Evolutionary conservation across 2,797 vertebrate genomes (phyloP), one percentile per base, ranked within the genome.

Genomic region (Gouania willdenowi): DNA sequence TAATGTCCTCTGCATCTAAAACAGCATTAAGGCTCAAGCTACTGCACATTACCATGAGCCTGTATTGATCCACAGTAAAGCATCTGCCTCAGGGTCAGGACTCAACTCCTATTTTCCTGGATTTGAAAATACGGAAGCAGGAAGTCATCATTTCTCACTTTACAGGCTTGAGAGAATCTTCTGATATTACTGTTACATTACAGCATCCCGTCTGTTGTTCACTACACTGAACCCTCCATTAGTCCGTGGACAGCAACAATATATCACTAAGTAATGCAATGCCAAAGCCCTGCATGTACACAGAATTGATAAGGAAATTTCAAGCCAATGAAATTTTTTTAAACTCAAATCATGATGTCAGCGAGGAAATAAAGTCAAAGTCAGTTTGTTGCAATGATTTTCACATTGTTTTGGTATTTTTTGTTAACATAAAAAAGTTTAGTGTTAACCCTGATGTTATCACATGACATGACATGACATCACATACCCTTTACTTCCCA

Each of bases 61-160:
- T 3, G 31, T 51, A 76, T 67, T 34, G 66, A 75, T 77, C 75
- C 52, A 2, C 8, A 24, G 47, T 48, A 53, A 45, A 67, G 42
- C 6, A 47, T 31, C 44, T 50, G 27, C 37, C 36, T 55, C 35
- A 42, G 21, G 46, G 37, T 32, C 39, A 35, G 42, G 42, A 34
- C 28, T 37, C 28, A 26, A 18, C 40, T 2, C 14, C 25, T 29
- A 33, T 49, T 40, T 33, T 34, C 33, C n/a, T 33, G 18, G 26
- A 12, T 56, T 58, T 46, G 23, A 32, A 26, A 58, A 41, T 39
- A 44, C 29, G 30, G 49, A 54, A 45, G 36, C 47, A 53, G 58
- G 39, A 63, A 66, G 48, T 56, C 40, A 41, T 39, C 53, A 35
- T 39, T 24, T 54, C 38, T 69, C 35, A 48, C 25, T 38, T 52